A percentile compares a stretch with the other conserved stretches of the same genome.
phyloP scores from a whole-genome alignment of 35 echinoderm and acorn worm genomes.

The Ptychodera flava region DNA sequence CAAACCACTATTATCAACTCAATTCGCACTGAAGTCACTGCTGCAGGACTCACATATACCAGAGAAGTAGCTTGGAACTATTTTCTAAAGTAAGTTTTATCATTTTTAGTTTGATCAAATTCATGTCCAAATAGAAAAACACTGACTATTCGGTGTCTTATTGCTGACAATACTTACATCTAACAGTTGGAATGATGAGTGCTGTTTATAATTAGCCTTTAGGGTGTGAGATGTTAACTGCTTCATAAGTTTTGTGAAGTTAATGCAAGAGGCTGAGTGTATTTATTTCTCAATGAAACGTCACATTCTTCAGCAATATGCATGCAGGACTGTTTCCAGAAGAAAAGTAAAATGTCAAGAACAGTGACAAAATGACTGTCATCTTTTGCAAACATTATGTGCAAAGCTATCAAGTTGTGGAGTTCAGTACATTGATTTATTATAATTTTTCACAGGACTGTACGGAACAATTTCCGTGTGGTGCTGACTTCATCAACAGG shows the following conservation, averaged over 20 bases:
- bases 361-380: no score
- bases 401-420: no score
- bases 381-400: no score
- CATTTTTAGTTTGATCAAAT: neutral
- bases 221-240: no score
- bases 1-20: conserved; percentile 97
- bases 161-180: neutral
- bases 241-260: no score
- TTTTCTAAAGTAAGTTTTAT: conserved; percentile 87
- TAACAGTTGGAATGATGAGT: neutral
- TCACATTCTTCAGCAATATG: no score
- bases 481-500: conserved; percentile 73
- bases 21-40: conserved; percentile 85
- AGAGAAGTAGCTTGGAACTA: conserved; percentile 95
- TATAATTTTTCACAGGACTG: no score
- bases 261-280: no score
- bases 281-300: no score
- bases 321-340: no score
- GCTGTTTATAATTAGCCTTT: neutral
- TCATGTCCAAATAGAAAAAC: neutral
- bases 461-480: conserved; percentile 82
- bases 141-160: neutral
- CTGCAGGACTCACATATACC: conserved; percentile 89
- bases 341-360: no score
- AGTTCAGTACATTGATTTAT: no score